Evolutionary conservation across 2,113 vertebrate species (phyloP).

Genomic region (Eublepharis macularius): DNA sequence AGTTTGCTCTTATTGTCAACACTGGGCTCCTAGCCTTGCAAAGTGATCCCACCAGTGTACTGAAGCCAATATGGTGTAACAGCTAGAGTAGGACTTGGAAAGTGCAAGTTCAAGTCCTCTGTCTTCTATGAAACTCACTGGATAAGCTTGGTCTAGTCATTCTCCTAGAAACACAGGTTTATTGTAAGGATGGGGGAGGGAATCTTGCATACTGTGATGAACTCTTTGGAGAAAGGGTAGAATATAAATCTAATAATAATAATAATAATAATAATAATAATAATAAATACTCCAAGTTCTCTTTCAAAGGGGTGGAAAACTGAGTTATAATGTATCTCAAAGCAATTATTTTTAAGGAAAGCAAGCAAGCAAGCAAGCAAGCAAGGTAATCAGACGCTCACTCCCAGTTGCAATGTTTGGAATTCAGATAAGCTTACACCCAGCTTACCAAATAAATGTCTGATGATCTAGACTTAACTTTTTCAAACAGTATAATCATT

Average conservation of each 20-base stretch:
- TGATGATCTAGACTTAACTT: not conserved
- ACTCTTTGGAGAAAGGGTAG: too few species aligned
- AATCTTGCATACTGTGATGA: too few species aligned
- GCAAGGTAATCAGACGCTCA: constrained; percentile 10
- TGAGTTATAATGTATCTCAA: rapidly evolving
- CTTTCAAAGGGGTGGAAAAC: not conserved
- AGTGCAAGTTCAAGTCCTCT: too few species aligned
- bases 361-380: rapidly evolving
- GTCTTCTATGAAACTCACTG: too few species aligned
- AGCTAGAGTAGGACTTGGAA: too few species aligned
- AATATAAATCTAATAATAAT: too few species aligned
- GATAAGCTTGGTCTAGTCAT: too few species aligned
- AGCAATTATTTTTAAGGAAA: not conserved
- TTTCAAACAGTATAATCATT: not conserved
- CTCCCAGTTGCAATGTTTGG: constrained; percentile 28
- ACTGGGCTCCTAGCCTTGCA: not conserved
- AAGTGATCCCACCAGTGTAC: not conserved
- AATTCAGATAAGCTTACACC: not conserved
- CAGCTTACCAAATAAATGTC: rapidly evolving
- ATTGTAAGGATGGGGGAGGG: too few species aligned
- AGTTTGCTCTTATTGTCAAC: not conserved
- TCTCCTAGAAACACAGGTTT: too few species aligned
- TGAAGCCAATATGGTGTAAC: too few species aligned
- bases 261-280: too few species aligned
- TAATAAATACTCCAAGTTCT: not conserved